phyloP scores from a whole-genome alignment of 2,888 invertebrate species.

The Drosophila aldrichi region DNA sequence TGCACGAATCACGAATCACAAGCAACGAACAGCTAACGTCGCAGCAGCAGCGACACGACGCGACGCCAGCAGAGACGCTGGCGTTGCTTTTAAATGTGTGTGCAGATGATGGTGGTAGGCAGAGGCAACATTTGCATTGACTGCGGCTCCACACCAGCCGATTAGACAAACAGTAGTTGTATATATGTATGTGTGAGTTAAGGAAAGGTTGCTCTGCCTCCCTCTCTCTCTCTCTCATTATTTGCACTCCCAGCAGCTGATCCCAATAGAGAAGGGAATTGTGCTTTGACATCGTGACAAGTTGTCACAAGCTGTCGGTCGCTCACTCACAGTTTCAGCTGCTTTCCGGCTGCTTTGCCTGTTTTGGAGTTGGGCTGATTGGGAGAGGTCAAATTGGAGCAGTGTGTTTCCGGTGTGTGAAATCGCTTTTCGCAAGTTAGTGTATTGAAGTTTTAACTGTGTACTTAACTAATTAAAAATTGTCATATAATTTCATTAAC shows the following conservation, averaged over 20 bases:
- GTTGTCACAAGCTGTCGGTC: constrained; percentile 39
- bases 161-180: constrained; percentile 35
- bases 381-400: constrained; percentile 28
- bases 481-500: constrained; percentile 11
- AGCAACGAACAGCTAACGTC: constrained; percentile 24
- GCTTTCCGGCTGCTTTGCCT: constrained; percentile 39
- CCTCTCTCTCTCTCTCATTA: not conserved
- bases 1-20: constrained; percentile 28
- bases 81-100: constrained; percentile 29
- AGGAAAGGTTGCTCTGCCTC: constrained; percentile 43
- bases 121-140: constrained; percentile 54
- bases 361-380: constrained; percentile 14
- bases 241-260: constrained; percentile 15
- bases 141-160: constrained; percentile 51
- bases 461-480: constrained; percentile 8
- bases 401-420: constrained; percentile 25
- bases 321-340: constrained; percentile 16
- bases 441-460: not conserved
- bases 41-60: constrained; percentile 8
- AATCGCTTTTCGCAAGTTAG: constrained; percentile 6
- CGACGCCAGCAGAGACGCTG: constrained; percentile 18
- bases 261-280: constrained; percentile 11
- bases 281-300: constrained; percentile 46
- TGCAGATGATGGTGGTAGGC: constrained; percentile 38
- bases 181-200: constrained; percentile 21